These are phyloP conservation scores for Acanthaster planci DNA, from an alignment of 35 echinoderm and acorn worm species.

Conservation along the genomic window DNA sequence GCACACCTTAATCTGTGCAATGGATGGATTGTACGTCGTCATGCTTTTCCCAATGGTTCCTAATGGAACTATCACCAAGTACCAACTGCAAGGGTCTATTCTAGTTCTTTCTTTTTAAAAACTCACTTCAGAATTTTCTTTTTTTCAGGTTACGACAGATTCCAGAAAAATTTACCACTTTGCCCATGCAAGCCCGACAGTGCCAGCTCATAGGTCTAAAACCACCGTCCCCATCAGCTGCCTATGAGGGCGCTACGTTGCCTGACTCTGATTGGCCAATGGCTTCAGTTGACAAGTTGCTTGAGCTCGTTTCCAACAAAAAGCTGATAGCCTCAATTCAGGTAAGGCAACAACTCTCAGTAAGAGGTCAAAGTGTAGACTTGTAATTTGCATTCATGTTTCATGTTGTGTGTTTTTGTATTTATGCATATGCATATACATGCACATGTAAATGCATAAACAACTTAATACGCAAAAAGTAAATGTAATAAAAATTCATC, in stretches of 20 bases:
- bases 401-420: not conserved
- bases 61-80: too few species aligned
- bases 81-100: too few species aligned
- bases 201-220: conserved; percentile 43
- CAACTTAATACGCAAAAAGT: too few species aligned
- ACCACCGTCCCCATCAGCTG: not conserved
- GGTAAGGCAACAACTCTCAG: conserved; percentile 21
- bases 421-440: too few species aligned
- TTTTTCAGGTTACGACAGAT: conserved; percentile 48
- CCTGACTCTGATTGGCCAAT: conserved; percentile 37
- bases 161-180: conserved; percentile 42
- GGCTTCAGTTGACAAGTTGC: conserved; percentile 23
- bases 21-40: too few species aligned
- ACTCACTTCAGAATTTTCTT: not conserved
- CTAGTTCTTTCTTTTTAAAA: too few species aligned
- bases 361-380: not conserved
- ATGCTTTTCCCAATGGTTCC: too few species aligned
- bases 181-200: conserved; percentile 38
- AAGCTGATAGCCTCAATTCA: conserved; percentile 35
- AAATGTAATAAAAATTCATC: too few species aligned
- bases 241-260: conserved; percentile 14
- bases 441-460: too few species aligned
- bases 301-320: conserved; percentile 56
- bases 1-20: too few species aligned
- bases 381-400: not conserved